Evolutionary conservation across 2,888 invertebrate genomes (phyloP).

Genomic region (Drosophila monieri): DNA sequence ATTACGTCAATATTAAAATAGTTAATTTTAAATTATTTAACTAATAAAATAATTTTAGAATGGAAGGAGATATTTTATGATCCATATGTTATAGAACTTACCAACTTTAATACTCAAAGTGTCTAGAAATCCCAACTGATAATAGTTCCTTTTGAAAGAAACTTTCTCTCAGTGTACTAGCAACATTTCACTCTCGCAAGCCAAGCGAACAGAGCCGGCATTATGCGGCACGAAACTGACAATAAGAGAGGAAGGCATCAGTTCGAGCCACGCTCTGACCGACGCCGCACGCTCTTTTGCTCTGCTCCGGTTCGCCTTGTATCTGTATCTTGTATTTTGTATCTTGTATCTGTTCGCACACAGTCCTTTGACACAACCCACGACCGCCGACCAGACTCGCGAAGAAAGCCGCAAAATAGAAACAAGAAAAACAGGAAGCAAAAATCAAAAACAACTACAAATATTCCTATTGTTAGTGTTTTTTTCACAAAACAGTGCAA

Average conservation of each 20-base stretch:
- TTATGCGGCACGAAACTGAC: slow-evolving; percentile 17
- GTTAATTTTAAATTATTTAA: too few species aligned
- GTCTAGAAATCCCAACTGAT: too few species aligned
- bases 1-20: too few species aligned
- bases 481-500: slow-evolving; percentile 12
- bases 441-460: slow-evolving; percentile 31
- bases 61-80: too few species aligned
- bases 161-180: slow-evolving; percentile 15
- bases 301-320: slow-evolving; percentile 21
- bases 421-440: slow-evolving; percentile 10
- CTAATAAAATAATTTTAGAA: too few species aligned
- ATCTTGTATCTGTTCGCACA: slow-evolving; percentile 24
- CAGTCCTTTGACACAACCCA: slow-evolving; percentile 21
- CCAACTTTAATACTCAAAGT: too few species aligned
- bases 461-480: slow-evolving; percentile 29
- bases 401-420: slow-evolving; percentile 12
- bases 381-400: slow-evolving; percentile 10
- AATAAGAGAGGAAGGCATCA: slow-evolving; percentile 54
- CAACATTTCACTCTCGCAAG: slow-evolving; percentile 23
- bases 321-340: slow-evolving; percentile 11
- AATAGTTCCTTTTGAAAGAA: background rate
- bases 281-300: slow-evolving; percentile 49
- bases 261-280: slow-evolving; percentile 77
- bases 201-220: slow-evolving; percentile 6
- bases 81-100: too few species aligned